Evolutionary conservation across 2,888 invertebrate species (phyloP).

Genomic region (Apotomis turbidana): DNA sequence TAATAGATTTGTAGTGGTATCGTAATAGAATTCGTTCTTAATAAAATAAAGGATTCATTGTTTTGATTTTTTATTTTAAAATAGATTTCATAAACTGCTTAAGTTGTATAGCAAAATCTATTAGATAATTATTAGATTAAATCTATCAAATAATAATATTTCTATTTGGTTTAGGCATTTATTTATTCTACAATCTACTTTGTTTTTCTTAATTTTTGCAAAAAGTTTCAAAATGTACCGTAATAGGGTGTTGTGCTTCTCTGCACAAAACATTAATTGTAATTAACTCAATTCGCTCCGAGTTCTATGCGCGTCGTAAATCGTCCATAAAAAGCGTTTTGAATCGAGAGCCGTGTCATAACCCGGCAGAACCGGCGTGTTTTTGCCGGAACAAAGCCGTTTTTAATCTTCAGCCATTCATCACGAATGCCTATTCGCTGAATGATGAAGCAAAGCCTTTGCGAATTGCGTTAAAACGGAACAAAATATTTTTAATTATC

Average conservation of each 20-base stretch:
- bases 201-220: too few species aligned
- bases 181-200: too few species aligned
- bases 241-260: neutral
- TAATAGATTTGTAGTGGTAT: slow-evolving; percentile 15
- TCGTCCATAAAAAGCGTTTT: slow-evolving; percentile 17
- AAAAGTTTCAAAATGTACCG: neutral
- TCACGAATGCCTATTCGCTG: slow-evolving; percentile 19
- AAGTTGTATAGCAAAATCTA: too few species aligned
- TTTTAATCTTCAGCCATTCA: slow-evolving; percentile 24
- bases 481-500: slow-evolving; percentile 23
- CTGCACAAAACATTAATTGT: neutral
- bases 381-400: slow-evolving; percentile 15
- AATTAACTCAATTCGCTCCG: slow-evolving; percentile 5
- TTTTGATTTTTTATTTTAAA: neutral
- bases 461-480: slow-evolving; percentile 28
- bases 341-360: slow-evolving; percentile 24
- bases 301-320: slow-evolving; percentile 11
- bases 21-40: slow-evolving; percentile 1
- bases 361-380: slow-evolving; percentile 13
- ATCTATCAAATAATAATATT: too few species aligned
- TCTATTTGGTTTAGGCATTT: too few species aligned
- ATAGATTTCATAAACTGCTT: neutral
- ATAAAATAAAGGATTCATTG: neutral
- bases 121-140: too few species aligned
- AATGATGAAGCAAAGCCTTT: slow-evolving; percentile 16